Percentiles rank a stretch among this genome's conserved stretches.
phyloP scores from a whole-genome alignment of 2,113 vertebrate species.

The Leuciscus idus region DNA sequence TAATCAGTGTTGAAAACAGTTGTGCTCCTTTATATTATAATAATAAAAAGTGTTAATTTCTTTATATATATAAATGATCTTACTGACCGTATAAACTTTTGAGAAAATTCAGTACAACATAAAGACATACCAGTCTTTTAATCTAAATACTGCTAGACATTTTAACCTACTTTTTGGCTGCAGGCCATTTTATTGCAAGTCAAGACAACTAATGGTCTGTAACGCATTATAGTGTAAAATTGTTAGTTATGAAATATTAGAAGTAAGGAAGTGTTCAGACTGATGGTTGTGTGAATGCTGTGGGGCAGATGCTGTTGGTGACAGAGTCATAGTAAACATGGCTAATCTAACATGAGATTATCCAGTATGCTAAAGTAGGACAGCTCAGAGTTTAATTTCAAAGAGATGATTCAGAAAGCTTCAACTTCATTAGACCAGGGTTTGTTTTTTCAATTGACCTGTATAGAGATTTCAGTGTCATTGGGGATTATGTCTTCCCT shows the following conservation, averaged over 20 bases:
- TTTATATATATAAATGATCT: too few relatives aligned
- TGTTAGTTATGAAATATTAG: background rate
- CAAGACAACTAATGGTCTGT: background rate
- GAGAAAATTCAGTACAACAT: too few relatives aligned
- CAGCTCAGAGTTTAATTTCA: slow-evolving; percentile 24
- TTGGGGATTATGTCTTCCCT: background rate
- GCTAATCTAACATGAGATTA: slow-evolving; percentile 8
- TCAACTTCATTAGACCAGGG: background rate
- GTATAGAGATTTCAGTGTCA: background rate
- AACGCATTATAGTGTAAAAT: background rate
- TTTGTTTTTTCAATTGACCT: background rate
- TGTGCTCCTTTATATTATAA: too few relatives aligned
- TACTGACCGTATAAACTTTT: too few relatives aligned
- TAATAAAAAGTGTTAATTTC: too few relatives aligned
- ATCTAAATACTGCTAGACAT: background rate
- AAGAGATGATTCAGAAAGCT: slow-evolving; percentile 15
- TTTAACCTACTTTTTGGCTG: background rate
- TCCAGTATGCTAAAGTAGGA: background rate
- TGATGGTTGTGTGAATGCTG: background rate
- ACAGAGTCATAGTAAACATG: slow-evolving; percentile 36
- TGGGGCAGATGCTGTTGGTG: background rate
- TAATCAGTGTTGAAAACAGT: too few relatives aligned
- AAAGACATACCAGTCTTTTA: background rate
- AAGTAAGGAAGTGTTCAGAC: background rate
- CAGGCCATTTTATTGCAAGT: background rate